These are phyloP conservation scores for Drosophila sulfurigaster DNA, from an alignment of 1,140 invertebrate species.

Conservation along the genomic window DNA sequence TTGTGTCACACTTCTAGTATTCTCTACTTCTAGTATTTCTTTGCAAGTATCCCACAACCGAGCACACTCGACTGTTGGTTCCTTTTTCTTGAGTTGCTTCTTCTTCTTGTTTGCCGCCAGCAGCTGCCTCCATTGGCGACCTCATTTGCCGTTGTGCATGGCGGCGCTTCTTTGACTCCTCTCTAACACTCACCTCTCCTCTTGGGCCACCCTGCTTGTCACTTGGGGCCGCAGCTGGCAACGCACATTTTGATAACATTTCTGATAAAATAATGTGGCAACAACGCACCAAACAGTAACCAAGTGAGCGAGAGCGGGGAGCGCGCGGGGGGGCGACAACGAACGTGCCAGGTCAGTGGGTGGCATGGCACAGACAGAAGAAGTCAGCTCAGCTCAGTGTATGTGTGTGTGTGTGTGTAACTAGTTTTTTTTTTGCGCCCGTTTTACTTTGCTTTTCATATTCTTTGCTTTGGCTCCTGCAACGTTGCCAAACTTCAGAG, in stretches of 20 bases:
- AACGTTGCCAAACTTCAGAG: constrained; percentile 66
- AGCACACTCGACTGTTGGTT: constrained; percentile 29
- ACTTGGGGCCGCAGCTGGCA: constrained; percentile 62
- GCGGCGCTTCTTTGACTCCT: constrained; percentile 25
- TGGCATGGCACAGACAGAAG: constrained; percentile 63
- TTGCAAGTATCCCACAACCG: background rate
- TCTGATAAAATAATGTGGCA: constrained; percentile 80
- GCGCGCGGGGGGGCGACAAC: background rate
- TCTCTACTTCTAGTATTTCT: too few relatives aligned
- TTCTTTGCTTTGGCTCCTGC: constrained; percentile 63
- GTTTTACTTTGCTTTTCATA: constrained; percentile 67
- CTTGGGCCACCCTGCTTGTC: constrained; percentile 7
- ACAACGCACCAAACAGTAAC: constrained; percentile 60
- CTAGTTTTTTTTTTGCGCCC: constrained; percentile 77
- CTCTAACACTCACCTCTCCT: constrained; percentile 6
- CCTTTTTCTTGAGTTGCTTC: constrained; percentile 12
- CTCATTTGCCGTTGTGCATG: constrained; percentile 61
- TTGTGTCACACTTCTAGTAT: too few relatives aligned
- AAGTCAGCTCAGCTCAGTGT: constrained; percentile 28
- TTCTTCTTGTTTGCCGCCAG: constrained; percentile 25
- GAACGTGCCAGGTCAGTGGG: constrained; percentile 80
- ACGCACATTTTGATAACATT: constrained; percentile 82
- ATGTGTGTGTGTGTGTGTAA: constrained; percentile 66
- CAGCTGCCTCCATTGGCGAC: constrained; percentile 46
- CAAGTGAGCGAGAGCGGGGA: background rate